Percentiles rank a stretch among this genome's conserved stretches.
Conservation (phyloP, 2,888 invertebrate species). For the Saturnia pavonia region DNA sequence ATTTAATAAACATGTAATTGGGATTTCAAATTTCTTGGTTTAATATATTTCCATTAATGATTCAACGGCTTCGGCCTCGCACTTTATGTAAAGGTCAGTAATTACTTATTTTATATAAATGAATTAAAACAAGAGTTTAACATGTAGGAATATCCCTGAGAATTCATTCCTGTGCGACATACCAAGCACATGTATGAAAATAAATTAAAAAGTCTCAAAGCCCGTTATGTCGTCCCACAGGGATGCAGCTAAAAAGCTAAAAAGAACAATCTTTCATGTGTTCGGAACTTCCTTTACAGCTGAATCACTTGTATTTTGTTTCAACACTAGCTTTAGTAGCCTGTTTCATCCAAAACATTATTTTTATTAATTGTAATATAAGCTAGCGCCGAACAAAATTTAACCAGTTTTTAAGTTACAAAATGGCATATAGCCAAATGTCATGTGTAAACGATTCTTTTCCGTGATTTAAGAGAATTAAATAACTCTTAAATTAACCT, state of each 20-base stretch:
- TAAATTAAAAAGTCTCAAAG: slow-evolving; percentile 10
- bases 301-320: not conserved
- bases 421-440: no score
- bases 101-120: not conserved
- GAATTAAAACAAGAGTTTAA: not conserved
- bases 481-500: no score
- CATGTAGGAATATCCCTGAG: not conserved
- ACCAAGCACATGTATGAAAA: not conserved
- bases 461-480: no score
- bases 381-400: no score
- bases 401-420: no score
- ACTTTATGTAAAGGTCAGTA: no score
- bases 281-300: slow-evolving; percentile 5
- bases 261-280: not conserved
- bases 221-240: not conserved
- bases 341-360: not conserved
- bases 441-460: no score
- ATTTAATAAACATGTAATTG: no score
- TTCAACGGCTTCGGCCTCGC: no score
- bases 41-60: no score
- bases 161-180: not conserved
- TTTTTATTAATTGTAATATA: no score
- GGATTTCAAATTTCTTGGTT: no score
- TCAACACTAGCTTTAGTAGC: not conserved
- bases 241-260: not conserved